Percentiles rank a stretch among this genome's conserved stretches.
Conservation (phyloP, 2,113 vertebrate genomes). For the Dinomys branickii region DNA sequence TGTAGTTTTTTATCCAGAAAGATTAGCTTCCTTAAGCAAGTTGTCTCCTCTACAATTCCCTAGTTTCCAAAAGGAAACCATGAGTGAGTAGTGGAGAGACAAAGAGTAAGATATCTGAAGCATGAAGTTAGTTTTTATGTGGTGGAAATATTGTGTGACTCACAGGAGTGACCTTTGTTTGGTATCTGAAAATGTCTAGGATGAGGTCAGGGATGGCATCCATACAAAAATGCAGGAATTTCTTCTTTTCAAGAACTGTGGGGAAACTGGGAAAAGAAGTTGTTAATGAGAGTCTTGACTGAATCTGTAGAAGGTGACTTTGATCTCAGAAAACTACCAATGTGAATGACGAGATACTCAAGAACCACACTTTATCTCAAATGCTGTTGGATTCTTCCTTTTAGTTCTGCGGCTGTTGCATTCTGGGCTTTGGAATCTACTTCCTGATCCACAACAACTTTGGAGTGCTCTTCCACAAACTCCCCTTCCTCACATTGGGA, state of each 20-base stretch:
- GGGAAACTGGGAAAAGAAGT: neutral
- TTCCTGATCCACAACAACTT: conserved; percentile 82
- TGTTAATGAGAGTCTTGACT: neutral
- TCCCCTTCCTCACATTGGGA: conserved; percentile 83
- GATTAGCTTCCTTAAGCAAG: neutral
- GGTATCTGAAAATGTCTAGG: neutral
- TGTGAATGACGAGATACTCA: neutral
- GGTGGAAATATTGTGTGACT: neutral
- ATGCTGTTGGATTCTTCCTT: conserved; percentile 35
- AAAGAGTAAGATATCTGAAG: neutral
- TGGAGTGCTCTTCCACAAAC: conserved; percentile 78
- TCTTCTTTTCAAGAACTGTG: neutral
- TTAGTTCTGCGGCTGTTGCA: conserved; percentile 88
- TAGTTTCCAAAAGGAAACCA: neutral
- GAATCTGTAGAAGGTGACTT: neutral
- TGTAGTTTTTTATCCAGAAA: conserved; percentile 19
- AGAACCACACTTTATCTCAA: neutral
- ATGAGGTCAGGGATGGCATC: neutral
- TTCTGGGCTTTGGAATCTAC: conserved; percentile 87
- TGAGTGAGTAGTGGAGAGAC: neutral
- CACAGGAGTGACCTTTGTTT: neutral
- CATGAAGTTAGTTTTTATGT: neutral
- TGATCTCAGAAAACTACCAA: neutral
- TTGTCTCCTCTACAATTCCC: neutral
- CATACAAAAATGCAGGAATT: neutral